Base-by-base conservation (phyloP, 2,888 invertebrate genomes). In the Osedax fenrisi region DNA sequence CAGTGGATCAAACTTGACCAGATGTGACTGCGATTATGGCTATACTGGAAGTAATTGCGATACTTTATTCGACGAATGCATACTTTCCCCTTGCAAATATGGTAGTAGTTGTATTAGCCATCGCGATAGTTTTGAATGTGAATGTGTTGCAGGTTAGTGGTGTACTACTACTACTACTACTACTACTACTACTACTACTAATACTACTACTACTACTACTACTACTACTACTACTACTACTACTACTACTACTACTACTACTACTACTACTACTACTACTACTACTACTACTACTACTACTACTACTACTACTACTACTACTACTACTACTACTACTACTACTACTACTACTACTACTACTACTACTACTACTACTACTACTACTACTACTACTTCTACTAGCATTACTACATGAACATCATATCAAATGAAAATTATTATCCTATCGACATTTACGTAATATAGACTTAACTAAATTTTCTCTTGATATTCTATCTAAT, bases 181-280 rank as follows among this genome's bases (percentile, higher is more conserved):
- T 64, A 64, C 66, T 64, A 64, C 66, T 64, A 64, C 66, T 64
- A 64, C 66, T 64, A 64, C 66, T 64, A 64, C 66, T 64, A 64
- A 3, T 64, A 64, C 66, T 64, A 64, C 66, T 64, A 64, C 66
- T 64, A 64, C 66, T n/a, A 64, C 66, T n/a, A 64, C 66, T n/a
- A 64, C 66, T n/a, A 64, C 66, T n/a, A 64, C 66, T n/a, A 64
- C 66, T 64, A 64, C 66, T n/a, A 64, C 66, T n/a, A 64, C 66
- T n/a, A 64, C 66, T n/a, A 64, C 66, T n/a, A 64, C 66, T n/a
- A 64, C 66, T n/a, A 64, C 66, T n/a, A 64, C 66, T n/a, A 64
- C 66, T n/a, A 64, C 66, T n/a, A 64, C 66, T n/a, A 64, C 66
- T n/a, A 64, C 66, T n/a, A 64, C 66, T n/a, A 64, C 66, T n/a